A percentile compares a stretch with the other conserved stretches of the same genome.
Evolutionary conservation across 2,888 invertebrate species (phyloP).

Genomic region (Erebia ligea): DNA sequence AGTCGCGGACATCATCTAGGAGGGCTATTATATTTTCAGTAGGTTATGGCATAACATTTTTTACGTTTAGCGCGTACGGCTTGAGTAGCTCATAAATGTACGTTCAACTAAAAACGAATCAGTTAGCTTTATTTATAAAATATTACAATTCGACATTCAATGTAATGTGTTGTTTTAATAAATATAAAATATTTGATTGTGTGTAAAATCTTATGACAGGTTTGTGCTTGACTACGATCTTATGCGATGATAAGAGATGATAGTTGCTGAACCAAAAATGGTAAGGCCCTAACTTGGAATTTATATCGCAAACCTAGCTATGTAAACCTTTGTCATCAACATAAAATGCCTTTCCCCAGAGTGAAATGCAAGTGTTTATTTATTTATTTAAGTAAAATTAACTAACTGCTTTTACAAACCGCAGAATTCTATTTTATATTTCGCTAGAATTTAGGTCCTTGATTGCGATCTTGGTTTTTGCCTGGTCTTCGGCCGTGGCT

Average conservation of each 20-base stretch:
- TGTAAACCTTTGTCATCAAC: not conserved
- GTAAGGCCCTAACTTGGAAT: conserved; percentile 4
- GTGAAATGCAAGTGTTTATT: no score
- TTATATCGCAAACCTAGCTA: not conserved
- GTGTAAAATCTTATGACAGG: conserved; percentile 17
- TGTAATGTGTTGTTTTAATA: conserved; percentile 25
- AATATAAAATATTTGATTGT: conserved; percentile 30
- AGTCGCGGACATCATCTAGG: not conserved
- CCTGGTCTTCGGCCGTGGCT: no score
- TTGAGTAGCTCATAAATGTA: no score
- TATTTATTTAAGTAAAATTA: no score
- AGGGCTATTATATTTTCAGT: no score
- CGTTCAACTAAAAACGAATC: no score
- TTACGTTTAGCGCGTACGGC: no score
- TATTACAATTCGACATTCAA: conserved; percentile 20
- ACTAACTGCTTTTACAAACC: no score
- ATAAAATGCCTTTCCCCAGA: not conserved
- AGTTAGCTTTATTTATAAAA: not conserved
- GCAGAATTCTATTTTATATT: no score
- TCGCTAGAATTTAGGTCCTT: no score
- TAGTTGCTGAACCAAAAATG: conserved; percentile 7
- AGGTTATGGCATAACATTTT: no score
- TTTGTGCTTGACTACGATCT: conserved; percentile 6
- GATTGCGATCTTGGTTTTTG: no score
- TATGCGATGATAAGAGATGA: not conserved